These are phyloP conservation scores for Triplophysa tibetana DNA, from an alignment of 2,113 vertebrate species.

Conservation along the genomic window DNA sequence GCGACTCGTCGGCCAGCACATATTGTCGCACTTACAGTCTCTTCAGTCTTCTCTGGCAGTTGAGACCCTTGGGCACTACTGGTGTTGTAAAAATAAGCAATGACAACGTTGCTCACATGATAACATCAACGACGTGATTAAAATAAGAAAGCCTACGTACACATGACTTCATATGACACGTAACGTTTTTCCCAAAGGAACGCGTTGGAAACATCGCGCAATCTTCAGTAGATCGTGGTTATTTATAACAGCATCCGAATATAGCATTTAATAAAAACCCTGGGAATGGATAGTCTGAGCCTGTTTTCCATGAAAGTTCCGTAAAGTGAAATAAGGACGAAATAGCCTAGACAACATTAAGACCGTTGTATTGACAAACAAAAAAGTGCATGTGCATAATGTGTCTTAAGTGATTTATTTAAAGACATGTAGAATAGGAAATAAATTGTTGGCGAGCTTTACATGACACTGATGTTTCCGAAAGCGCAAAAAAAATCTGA, in stretches of 20 bases:
- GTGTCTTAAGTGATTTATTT: conserved; percentile 1
- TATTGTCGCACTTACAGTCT: not conserved
- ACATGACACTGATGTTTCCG: conserved; percentile 3
- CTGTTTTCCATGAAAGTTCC: not conserved
- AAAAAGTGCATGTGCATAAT: not conserved
- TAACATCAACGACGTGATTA: conserved; percentile 1
- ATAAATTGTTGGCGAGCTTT: not conserved
- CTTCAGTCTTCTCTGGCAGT: not conserved
- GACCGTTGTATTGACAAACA: not conserved
- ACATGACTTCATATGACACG: conserved; percentile 18
- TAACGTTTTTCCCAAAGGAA: conserved; percentile 15
- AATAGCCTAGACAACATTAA: not conserved
- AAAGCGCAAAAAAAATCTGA: not conserved
- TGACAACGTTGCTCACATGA: not conserved
- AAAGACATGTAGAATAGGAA: not conserved
- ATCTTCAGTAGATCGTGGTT: not conserved
- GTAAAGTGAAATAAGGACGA: conserved; percentile 10
- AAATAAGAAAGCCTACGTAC: not conserved
- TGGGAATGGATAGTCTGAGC: not conserved
- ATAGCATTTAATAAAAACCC: not conserved
- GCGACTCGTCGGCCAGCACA: not conserved
- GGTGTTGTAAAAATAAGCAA: not conserved
- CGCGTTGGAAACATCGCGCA: not conserved
- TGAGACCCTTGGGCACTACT: not conserved
- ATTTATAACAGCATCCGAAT: not conserved